A percentile compares a stretch with the other conserved stretches of the same genome.
Evolutionary conservation across 2,888 invertebrate genomes (phyloP).

Genomic region (Polyommatus icarus): DNA sequence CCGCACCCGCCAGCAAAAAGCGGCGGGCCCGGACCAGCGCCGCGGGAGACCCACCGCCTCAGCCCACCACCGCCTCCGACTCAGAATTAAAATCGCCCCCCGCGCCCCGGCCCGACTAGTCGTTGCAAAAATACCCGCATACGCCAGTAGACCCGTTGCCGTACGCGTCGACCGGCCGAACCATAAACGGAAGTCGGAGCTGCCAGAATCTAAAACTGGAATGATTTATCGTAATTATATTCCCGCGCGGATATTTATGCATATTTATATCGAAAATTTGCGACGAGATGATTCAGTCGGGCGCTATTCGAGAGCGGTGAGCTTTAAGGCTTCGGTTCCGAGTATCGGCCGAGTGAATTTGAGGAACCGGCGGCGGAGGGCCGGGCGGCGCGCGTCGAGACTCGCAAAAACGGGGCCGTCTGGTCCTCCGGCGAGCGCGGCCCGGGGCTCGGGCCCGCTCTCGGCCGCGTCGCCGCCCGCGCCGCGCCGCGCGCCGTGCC

Average conservation of each 20-base stretch:
- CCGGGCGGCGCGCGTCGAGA: constrained; percentile 65
- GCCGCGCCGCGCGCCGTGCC: constrained; percentile 40
- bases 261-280: constrained; percentile 27
- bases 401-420: constrained; percentile 71
- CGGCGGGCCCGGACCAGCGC: constrained; percentile 63
- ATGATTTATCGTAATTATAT: constrained; percentile 30
- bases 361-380: constrained; percentile 60
- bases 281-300: constrained; percentile 26
- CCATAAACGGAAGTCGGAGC: constrained; percentile 13
- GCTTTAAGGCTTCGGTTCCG: constrained; percentile 65
- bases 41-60: constrained; percentile 60
- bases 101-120: constrained; percentile 15
- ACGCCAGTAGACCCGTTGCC: constrained; percentile 20
- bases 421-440: constrained; percentile 53
- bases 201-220: constrained; percentile 24
- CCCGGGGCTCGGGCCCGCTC: constrained; percentile 36
- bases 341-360: constrained; percentile 66
- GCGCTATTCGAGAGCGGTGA: constrained; percentile 44
- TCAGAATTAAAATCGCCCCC: constrained; percentile 32
- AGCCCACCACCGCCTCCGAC: constrained; percentile 32
- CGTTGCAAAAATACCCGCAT: constrained; percentile 34
- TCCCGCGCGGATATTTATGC: constrained; percentile 30
- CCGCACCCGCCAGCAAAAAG: constrained; percentile 73
- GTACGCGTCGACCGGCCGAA: constrained; percentile 20
- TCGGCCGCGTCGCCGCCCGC: constrained; percentile 36